Base-by-base conservation (phyloP, 2,113 vertebrate species). In the Spermophilus dauricus region DNA sequence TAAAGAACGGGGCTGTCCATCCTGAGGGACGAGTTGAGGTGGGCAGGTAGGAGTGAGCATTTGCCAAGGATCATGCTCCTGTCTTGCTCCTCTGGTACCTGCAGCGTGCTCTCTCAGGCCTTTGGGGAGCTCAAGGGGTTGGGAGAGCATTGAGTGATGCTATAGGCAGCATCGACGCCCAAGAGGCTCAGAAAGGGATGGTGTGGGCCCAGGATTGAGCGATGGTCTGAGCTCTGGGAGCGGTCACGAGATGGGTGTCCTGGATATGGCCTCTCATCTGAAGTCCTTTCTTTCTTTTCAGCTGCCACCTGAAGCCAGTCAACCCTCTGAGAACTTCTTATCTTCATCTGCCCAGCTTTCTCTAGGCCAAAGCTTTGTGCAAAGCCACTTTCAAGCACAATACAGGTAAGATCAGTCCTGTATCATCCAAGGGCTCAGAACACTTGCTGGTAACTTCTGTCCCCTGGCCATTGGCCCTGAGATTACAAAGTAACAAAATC, bases 301-400 rank as follows among this genome's bases (percentile, higher is more conserved):
- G 99, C 98, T 92, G 37, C 95, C 98, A 75, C 94, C 97, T 4
- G 97, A 97, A n/a, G 58, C 86, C 61, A 99, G 96, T 20, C 94
- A 98, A 1, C 16, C 95, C 77, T 96, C 97, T 11, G 92, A 97
- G 89, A 91, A 97, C 84, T 87, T 97, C 51, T 83, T 91, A 8
- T 89, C 89, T 0, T 67, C 96, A 0, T 87, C 97, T 5, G 4
- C 96, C 22, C 98, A 96, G 63, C 99, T 93, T 72, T 97, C 96
- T 20, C 92, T 56, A 7, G 98, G 98, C 30, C 99, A 99, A 96
- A 99, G 99, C 97, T 99, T 99, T 26, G 99, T 99, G 81, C 99
- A 99, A 96, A 99, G 99, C 96, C 99, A 99, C 98, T 99, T 99
- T 97, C 99, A 99, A 98, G 99, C 99, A 0, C 99, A 99, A 97